Conservation (phyloP, 2,113 vertebrate species). For the Onychorhynchus coronatus region DNA sequence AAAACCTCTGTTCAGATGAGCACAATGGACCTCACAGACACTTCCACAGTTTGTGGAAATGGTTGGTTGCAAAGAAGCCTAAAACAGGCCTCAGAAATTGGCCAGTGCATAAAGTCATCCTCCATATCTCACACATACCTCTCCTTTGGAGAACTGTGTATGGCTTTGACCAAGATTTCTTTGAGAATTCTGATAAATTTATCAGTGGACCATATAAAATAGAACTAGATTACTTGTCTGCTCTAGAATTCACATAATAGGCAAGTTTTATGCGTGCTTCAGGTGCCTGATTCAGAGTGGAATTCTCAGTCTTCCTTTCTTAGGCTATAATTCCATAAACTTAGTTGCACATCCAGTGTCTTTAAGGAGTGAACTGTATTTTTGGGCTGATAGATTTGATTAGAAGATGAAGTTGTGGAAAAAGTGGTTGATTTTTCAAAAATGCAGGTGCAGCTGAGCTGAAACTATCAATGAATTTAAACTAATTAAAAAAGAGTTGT, state of each 20-base stretch:
- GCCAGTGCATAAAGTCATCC: neutral
- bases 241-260: neutral
- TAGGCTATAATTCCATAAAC: neutral
- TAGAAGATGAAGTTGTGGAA: neutral
- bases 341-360: neutral
- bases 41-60: neutral
- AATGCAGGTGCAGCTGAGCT: neutral
- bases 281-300: neutral
- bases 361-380: neutral
- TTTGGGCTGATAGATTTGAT: neutral
- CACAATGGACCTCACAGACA: neutral
- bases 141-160: neutral
- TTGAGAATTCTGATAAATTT: neutral
- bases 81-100: neutral
- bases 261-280: neutral
- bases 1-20: neutral
- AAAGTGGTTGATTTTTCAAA: neutral
- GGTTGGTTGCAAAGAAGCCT: neutral
- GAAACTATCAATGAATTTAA: neutral
- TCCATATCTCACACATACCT: neutral
- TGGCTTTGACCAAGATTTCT: neutral
- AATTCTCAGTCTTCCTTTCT: neutral
- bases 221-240: neutral
- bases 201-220: too few relatives aligned
- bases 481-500: neutral